A percentile compares a stretch with the other conserved stretches of the same genome.
Conservation (phyloP, 2,888 invertebrate species). For the Drosophila tripunctata region DNA sequence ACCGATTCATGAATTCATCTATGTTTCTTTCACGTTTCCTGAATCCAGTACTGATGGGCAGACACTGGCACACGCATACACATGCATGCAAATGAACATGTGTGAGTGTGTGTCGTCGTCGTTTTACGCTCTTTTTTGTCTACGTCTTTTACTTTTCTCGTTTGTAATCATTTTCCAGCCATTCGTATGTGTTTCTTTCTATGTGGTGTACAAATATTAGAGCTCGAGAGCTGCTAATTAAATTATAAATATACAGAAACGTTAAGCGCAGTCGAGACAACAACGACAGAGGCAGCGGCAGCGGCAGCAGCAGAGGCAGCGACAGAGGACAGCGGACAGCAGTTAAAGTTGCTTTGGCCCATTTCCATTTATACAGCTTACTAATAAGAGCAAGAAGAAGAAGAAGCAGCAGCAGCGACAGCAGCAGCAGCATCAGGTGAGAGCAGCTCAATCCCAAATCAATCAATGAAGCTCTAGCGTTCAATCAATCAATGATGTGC, state of each 20-base stretch:
- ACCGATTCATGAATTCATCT: too few species aligned
- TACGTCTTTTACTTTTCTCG: slow-evolving; percentile 79
- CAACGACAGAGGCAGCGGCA: slow-evolving; percentile 32
- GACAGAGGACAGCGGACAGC: slow-evolving; percentile 30
- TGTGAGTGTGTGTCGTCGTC: too few species aligned
- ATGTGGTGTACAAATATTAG: slow-evolving; percentile 73
- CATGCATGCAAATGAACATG: slow-evolving; percentile 31
- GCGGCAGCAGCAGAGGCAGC: slow-evolving; percentile 28
- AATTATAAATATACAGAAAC: slow-evolving; percentile 79
- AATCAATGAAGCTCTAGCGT: slow-evolving; percentile 42
- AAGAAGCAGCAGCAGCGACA: too few species aligned
- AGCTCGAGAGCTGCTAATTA: slow-evolving; percentile 79
- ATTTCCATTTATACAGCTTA: slow-evolving; percentile 33
- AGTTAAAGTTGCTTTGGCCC: slow-evolving; percentile 50
- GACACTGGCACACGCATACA: slow-evolving; percentile 39
- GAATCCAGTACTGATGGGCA: too few species aligned
- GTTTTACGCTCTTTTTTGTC: slow-evolving; percentile 75
- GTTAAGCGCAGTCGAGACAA: slow-evolving; percentile 59
- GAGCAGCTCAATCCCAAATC: slow-evolving; percentile 40
- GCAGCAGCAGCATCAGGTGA: slow-evolving; percentile 21
- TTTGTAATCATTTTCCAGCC: slow-evolving; percentile 76
- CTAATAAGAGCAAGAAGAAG: slow-evolving; percentile 21
- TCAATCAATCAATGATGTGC: slow-evolving; percentile 44
- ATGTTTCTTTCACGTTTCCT: too few species aligned
- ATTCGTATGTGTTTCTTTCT: slow-evolving; percentile 74